Evolutionary conservation across 2,797 vertebrate species (phyloP), one percentile per base, ranked within the genome.

Genomic region (Cheirogaleus major): DNA sequence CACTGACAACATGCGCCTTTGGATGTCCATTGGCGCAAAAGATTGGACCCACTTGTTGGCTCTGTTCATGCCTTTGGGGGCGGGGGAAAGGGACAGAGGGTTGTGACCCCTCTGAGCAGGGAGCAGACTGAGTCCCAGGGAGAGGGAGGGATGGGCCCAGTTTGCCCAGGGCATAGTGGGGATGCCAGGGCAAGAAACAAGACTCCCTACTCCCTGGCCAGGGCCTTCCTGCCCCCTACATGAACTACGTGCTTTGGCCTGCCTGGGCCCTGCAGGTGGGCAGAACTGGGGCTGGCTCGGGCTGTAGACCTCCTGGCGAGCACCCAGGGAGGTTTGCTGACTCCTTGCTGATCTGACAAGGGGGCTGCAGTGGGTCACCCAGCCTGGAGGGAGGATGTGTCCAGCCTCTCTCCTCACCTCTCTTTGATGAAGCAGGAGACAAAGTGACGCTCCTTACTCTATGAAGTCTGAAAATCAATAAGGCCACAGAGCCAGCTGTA

Each of bases 401-500:
- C 50, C 30, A 55, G 80, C 61, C 55, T 43, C 59, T 65, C 41
- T 63, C 63, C 57, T 82, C 0, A 0, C 43, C 41, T 80, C 80
- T 88, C 75, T 91, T 89, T 94, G 86, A 95, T 45, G 96, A 80
- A 94, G 84, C 90, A n/a, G 50, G 10, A 84, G 75, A 83, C 55
- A 83, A 35, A 43, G 48, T 75, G n/a, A 50, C 11, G 11, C 23
- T 94, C 69, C 70, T 85, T 82, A 69, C 43, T 81, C 82, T 90
- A 69, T 30, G 38, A 92, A 96, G 94, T 89, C 88, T 80, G 48
- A 43, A 93, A 91, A 96, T 91, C 95, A 91, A 57, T 93, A 89
- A 88, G 79, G 82, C 45, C 85, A 73, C 61, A 91, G 83, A 94
- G 73, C 82, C 69, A 15, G 73, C 27, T 35, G 7, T 89, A 76